These are phyloP conservation scores for Bombus pyrosoma DNA, from an alignment of 1,140 invertebrate genomes.

Conservation along the genomic window DNA sequence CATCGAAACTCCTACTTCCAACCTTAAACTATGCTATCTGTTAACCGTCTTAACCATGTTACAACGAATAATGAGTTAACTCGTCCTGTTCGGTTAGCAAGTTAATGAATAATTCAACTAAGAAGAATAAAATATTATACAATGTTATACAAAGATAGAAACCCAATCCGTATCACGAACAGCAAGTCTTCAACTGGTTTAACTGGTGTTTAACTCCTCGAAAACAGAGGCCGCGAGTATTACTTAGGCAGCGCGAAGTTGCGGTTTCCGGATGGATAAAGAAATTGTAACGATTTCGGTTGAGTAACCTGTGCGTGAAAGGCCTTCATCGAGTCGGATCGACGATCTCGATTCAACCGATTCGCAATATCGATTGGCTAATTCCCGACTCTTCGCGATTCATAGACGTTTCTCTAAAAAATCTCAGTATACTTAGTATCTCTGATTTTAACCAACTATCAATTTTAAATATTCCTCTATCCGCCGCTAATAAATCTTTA, in stretches of 20 bases:
- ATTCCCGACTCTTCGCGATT: conserved; percentile 5
- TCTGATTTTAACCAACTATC: no score
- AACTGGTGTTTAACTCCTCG: background rate
- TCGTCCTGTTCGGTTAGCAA: background rate
- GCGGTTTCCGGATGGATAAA: conserved; percentile 51
- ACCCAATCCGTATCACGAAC: background rate
- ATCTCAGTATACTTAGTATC: background rate
- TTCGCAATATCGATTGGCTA: conserved; percentile 35
- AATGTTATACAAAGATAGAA: background rate
- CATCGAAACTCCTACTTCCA: background rate
- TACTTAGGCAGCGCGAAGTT: background rate
- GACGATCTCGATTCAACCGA: conserved; percentile 47
- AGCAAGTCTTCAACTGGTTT: background rate
- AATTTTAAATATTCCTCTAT: no score
- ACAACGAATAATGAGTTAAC: background rate
- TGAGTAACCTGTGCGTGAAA: conserved; percentile 62
- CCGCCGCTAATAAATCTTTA: background rate
- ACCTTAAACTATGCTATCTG: no score
- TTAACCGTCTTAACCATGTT: no score
- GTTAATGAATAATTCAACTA: background rate
- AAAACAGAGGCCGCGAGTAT: background rate
- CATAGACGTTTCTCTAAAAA: background rate
- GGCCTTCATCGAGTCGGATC: conserved; percentile 58
- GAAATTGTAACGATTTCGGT: conserved; percentile 61
- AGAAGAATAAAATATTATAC: background rate